Evolutionary conservation across 2,113 vertebrate species (phyloP).

Genomic region (Tragelaphus strepsiceros): DNA sequence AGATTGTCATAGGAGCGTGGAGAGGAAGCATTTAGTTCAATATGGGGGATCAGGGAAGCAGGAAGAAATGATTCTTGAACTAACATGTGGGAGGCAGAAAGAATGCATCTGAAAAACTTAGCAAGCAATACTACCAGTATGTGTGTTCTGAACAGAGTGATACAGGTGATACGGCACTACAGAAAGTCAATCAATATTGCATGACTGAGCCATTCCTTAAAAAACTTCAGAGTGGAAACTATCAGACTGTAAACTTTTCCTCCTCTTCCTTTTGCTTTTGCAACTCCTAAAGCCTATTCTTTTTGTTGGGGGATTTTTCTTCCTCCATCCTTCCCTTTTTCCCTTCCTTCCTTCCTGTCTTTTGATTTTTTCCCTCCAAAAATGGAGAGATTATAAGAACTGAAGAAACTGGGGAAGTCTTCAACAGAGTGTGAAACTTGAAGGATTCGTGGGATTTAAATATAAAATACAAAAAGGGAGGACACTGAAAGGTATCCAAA

Average conservation of each 20-base stretch:
- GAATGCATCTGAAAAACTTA: neutral
- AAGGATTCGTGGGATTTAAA: neutral
- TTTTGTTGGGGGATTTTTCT: neutral
- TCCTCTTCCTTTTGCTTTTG: neutral
- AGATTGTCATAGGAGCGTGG: neutral
- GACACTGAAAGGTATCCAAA: neutral
- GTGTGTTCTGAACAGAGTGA: neutral
- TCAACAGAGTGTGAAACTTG: neutral
- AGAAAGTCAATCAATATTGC: neutral
- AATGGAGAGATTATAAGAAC: neutral
- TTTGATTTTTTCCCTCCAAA: neutral
- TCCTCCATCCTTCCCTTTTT: neutral
- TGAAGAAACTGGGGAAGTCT: neutral
- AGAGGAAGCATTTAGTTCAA: neutral
- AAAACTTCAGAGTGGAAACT: neutral
- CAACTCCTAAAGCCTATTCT: neutral
- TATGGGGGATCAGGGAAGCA: neutral
- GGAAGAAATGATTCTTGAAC: neutral
- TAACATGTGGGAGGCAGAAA: neutral
- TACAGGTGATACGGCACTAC: neutral
- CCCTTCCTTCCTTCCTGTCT: neutral
- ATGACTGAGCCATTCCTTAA: neutral
- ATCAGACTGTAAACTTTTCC: neutral
- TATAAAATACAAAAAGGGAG: neutral
- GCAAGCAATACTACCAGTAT: neutral